A percentile compares a stretch with the other conserved stretches of the same genome.
Evolutionary conservation across 2,888 invertebrate species (phyloP).

Genomic region (Portevinia maculata): DNA sequence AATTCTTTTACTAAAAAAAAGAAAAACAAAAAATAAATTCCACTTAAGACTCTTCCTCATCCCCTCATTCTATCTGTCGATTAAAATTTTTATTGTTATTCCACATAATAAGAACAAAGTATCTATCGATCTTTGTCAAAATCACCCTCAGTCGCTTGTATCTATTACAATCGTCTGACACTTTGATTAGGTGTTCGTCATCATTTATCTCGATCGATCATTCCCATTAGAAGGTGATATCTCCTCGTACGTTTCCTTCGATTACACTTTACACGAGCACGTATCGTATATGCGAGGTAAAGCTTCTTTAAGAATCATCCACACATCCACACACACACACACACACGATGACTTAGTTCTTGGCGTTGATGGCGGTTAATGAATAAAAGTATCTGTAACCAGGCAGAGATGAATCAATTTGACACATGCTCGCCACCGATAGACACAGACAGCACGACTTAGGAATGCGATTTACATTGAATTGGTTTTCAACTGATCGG

Average conservation of each 20-base stretch:
- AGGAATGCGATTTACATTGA: slow-evolving; percentile 67
- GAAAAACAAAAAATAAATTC: slow-evolving; percentile 44
- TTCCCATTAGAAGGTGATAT: slow-evolving; percentile 14
- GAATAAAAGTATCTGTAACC: slow-evolving; percentile 61
- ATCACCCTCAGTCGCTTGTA: slow-evolving; percentile 58
- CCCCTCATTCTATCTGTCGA: slow-evolving; percentile 41
- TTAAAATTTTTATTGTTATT: slow-evolving; percentile 69
- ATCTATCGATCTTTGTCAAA: slow-evolving; percentile 68
- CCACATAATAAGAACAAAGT: slow-evolving; percentile 46
- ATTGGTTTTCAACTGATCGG: slow-evolving; percentile 46
- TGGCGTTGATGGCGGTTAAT: slow-evolving; percentile 69
- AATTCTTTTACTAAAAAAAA: slow-evolving; percentile 17
- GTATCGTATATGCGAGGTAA: background rate
- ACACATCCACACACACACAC: background rate
- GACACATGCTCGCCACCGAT: slow-evolving; percentile 65
- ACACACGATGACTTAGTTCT: slow-evolving; percentile 35
- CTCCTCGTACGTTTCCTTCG: slow-evolving; percentile 17
- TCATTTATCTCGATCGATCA: slow-evolving; percentile 74
- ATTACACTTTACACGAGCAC: slow-evolving; percentile 1
- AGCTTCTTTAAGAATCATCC: slow-evolving; percentile 51
- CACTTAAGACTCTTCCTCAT: slow-evolving; percentile 35
- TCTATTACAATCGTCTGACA: slow-evolving; percentile 70
- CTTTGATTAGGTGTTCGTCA: slow-evolving; percentile 72
- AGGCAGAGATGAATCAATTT: slow-evolving; percentile 71
- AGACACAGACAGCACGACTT: slow-evolving; percentile 32